Evolutionary conservation across 2,797 vertebrate species (phyloP), one percentile per base, ranked within the genome.

Genomic region (Lacerta agilis): DNA sequence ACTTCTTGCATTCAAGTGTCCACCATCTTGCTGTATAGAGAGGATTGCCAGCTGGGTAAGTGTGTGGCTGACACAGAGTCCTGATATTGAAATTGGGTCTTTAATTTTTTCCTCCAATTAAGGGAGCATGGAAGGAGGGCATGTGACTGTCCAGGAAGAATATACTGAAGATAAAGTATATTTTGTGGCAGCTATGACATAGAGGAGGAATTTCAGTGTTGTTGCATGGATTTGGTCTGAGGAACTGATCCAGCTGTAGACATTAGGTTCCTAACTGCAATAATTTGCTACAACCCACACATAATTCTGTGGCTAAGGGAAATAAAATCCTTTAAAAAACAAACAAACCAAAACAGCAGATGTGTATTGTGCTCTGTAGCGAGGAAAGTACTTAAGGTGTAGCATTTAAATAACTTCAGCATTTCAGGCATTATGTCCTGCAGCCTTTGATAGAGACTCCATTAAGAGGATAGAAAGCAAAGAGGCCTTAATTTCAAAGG

Each of bases 401-500:
- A 3, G 2, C 0, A 0, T 87, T 88, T 8, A 0, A 45, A 27
- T 88, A 69, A 33, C 82, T 66, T 10, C 81, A 76, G 79, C 64
- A 13, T 23, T 0, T 66, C 45, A 43, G 58, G 1, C 10, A 5
- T 11, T 38, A 69, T 25, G 29, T 58, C 61, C 45, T 85, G 29
- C 9, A 61, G 73, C 38, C 64, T 85, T 85, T 23, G 64, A 2
- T 84, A n/a, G 88, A 38, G 77, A 27, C 41, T 80, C 45, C 77
- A 77, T 87, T 90, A 81, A 84, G 67, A 0, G 3, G 15, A 36
- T 36, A 38, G 61, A 49, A 81, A 76, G 69, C 78, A 58, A 80
- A 88, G 17, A 67, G 27, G 80, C 82, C 29, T 38, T 15, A 0
- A 0, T 0, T 83, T 87, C 64, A 55, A 79, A 11, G 67, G 69